Percentiles rank a stretch among this genome's conserved stretches.
These are phyloP conservation scores for Pogonomyrmex californicus DNA, from an alignment of 1,140 invertebrate genomes.

Conservation along the genomic window DNA sequence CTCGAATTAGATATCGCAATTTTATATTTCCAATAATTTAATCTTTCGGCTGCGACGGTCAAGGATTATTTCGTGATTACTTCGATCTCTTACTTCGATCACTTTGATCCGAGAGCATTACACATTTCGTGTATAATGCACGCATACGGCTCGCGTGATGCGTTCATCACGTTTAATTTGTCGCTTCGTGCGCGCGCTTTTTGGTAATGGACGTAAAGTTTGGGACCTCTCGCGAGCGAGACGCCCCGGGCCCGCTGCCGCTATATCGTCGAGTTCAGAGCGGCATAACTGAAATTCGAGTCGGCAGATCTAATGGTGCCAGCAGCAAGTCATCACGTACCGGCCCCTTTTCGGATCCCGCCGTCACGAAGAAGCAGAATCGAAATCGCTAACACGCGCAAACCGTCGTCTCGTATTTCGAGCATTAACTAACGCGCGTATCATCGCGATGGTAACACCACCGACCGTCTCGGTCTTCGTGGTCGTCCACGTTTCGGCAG, in stretches of 20 bases:
- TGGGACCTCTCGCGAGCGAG: slow-evolving; percentile 32
- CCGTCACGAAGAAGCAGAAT: slow-evolving; percentile 63
- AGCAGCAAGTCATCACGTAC: slow-evolving; percentile 83
- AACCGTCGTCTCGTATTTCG: slow-evolving; percentile 66
- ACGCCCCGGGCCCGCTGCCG: slow-evolving; percentile 28
- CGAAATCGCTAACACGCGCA: slow-evolving; percentile 66
- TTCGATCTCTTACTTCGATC: background rate
- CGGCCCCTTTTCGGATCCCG: slow-evolving; percentile 21
- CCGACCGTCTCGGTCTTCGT: background rate
- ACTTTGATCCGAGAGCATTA: background rate
- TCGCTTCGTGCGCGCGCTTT: slow-evolving; percentile 45
- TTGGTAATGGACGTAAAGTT: slow-evolving; percentile 19
- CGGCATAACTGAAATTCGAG: slow-evolving; percentile 83
- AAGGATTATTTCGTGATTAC: background rate
- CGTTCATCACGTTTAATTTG: slow-evolving; percentile 59
- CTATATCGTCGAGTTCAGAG: slow-evolving; percentile 53
- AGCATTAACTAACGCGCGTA: slow-evolving; percentile 78
- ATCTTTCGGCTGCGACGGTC: background rate
- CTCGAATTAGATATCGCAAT: background rate
- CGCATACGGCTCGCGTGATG: background rate
- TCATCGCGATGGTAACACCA: slow-evolving; percentile 68
- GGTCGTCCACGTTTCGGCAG: background rate
- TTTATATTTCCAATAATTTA: background rate
- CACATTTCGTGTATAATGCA: background rate
- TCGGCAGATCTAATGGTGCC: slow-evolving; percentile 84